Conservation (phyloP, 1,140 invertebrate genomes). For the Caenorhabditis elegans region DNA sequence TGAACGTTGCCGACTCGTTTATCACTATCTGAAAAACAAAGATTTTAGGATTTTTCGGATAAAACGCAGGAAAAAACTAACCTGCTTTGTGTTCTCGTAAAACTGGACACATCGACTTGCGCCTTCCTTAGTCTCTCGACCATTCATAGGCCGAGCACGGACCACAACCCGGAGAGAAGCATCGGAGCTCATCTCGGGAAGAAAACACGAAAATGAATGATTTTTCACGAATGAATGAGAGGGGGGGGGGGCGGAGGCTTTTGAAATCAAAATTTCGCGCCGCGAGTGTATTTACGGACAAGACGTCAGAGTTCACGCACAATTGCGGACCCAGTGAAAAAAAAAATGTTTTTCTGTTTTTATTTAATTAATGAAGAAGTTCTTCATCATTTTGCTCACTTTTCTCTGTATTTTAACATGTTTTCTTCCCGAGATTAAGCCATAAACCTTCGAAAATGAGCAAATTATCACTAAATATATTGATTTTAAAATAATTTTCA, state of each 20-base stretch:
- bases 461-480: too few relatives aligned
- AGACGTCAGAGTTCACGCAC: neutral
- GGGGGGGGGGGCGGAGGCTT: neutral
- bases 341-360: too few relatives aligned
- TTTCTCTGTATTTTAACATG: too few relatives aligned
- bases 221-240: neutral
- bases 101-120: constrained; percentile 74
- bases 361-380: neutral
- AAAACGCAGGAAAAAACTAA: constrained; percentile 69
- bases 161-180: constrained; percentile 66
- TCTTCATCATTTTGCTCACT: neutral
- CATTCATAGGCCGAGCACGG: constrained; percentile 78
- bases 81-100: constrained; percentile 71
- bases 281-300: neutral
- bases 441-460: too few relatives aligned
- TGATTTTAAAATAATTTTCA: neutral
- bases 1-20: constrained; percentile 79
- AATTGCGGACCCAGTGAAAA: neutral
- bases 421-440: too few relatives aligned
- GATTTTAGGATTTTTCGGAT: neutral
- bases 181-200: neutral
- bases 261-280: neutral
- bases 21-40: constrained; percentile 73
- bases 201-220: neutral
- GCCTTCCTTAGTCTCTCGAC: constrained; percentile 74